phyloP scores from a whole-genome alignment of 2,797 vertebrate genomes.

The Leontocebus nigricollis region DNA sequence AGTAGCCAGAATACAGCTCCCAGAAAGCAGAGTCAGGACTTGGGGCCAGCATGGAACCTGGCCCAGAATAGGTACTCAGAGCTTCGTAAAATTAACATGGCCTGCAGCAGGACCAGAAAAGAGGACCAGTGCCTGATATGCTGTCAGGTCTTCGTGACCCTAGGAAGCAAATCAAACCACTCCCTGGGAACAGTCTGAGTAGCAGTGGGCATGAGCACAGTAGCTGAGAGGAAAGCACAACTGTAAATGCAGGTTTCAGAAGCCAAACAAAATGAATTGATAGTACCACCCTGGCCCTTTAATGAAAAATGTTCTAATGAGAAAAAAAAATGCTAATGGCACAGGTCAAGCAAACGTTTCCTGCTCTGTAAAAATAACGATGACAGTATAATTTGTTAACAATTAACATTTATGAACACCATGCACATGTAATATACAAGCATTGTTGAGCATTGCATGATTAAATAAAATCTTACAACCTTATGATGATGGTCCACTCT shows the following conservation, averaged over 20 bases:
- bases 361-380: conserved; percentile 24
- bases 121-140: neutral
- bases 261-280: neutral
- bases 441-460: neutral
- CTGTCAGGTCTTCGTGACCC: neutral
- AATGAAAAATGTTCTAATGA: neutral
- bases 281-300: neutral
- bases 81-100: neutral
- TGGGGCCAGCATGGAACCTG: neutral
- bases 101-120: neutral
- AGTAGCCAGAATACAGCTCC: neutral
- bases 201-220: neutral
- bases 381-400: neutral
- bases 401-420: neutral
- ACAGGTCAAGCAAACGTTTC: conserved; percentile 3
- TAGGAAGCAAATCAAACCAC: conserved; percentile 29
- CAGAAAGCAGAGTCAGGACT: neutral
- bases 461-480: neutral
- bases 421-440: neutral
- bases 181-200: neutral
- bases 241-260: conserved; percentile 1
- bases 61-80: neutral
- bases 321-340: neutral
- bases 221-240: conserved; percentile 23
- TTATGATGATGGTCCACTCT: neutral